Evolutionary conservation across 2,888 invertebrate genomes (phyloP), one percentile per base, ranked within the genome.

Genomic region (Parnassius orleans): DNA sequence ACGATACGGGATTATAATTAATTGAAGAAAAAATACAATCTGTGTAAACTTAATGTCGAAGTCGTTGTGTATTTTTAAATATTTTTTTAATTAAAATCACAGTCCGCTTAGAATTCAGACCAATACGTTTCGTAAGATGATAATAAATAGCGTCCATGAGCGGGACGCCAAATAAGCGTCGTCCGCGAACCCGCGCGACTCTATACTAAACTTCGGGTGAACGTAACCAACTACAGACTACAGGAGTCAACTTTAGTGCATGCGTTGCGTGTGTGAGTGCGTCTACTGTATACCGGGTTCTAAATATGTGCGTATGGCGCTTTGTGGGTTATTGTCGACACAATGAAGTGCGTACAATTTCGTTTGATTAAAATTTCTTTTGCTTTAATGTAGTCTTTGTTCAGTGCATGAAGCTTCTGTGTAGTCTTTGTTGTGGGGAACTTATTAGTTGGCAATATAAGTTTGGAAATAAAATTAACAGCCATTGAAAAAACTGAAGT

Each of bases 141-240:
- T 78, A 81, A 80, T 77, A 77, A 77, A 79, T 74, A 82, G 77
- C 78, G 80, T 80, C 74, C 73, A 71, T 72, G 78, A 78, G 78
- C 80, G 76, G 64, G 69, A 70, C 78, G 79, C 79, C 74, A 77
- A 71, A 71, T 73, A 77, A 81, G 80, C 84, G 86, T 70, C 78
- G 69, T 74, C 82, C 84, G 84, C 87, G 84, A 75, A 79, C 81
- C 82, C 87, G 87, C 88, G 86, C 86, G 85, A 77, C 72, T 75
- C 69, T 74, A 81, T 83, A 82, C 74, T 74, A 75, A 77, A 84
- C 79, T 70, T 81, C 77, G 77, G 74, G 78, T 73, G 77, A 74
- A 77, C 76, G 76, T 73, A 78, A 78, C 78, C 68, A 69, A 63
- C 72, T 69, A 72, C 68, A 60, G 61, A 63, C 72, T 69, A 72